Evolutionary conservation across 2,113 vertebrate genomes (phyloP), one percentile per base, ranked within the genome.

Genomic region (Laticauda colubrina): DNA sequence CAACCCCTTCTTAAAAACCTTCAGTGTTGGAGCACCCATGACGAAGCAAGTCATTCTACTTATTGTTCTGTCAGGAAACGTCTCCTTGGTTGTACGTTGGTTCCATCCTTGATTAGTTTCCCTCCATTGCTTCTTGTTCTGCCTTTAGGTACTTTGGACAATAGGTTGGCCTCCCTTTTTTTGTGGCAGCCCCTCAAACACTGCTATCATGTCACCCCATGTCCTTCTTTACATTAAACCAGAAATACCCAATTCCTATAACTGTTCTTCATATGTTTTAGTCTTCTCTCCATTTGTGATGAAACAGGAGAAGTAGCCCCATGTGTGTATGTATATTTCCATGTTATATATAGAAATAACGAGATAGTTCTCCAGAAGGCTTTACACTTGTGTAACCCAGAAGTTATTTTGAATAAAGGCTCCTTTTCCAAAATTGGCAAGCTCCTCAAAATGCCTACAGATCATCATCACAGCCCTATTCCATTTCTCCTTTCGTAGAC

Each of bases 371-470:
- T 55, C 45, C 6, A n/a, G 55, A 90, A 75, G 88, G 2, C n/a
- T 39, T n/a, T 29, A 45, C 34, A 75, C 88, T 89, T 14, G 43
- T 21, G 64, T 86, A 81, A 87, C 92, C 86, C 88, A 90, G 92
- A 26, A 54, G 89, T 89, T 90, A 93, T 93, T 69, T 85, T 89
- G 88, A 89, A 54, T 85, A 59, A 57, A 89, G 69, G 2, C 11
- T 34, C 53, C 55, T 15, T 85, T 89, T 89, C 89, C 92, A 90
- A 29, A n/a, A 61, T 55, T 48, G 55, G 88, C 26, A 81, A 61
- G 12, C 75, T 43, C 43, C 59, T 86, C 55, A 59, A 61, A 54
- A 56, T 39, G 75, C 75, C 53, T 90, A 39, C 29, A 45, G 69
- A 61, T 89, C 55, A 61, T 59, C 56, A 3, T 12, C 29, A 64